Evolutionary conservation across 2,113 vertebrate species (phyloP).

Genomic region (Anas platyrhynchos): DNA sequence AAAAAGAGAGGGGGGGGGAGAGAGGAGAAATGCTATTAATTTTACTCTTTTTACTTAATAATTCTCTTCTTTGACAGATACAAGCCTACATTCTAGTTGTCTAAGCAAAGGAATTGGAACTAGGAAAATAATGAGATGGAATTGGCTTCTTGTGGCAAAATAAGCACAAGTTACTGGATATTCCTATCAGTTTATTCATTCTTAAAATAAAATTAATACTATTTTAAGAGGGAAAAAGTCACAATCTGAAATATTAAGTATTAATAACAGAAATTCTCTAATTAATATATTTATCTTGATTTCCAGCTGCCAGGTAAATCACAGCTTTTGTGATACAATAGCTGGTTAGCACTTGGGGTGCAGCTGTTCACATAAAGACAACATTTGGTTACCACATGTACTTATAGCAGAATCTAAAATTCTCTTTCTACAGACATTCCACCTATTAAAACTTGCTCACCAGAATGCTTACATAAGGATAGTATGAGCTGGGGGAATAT

Average conservation of each 20-base stretch:
- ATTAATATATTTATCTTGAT: neutral
- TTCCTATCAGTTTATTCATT: neutral
- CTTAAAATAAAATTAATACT: neutral
- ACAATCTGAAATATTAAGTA: neutral
- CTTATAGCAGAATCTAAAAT: neutral
- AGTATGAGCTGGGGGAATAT: neutral
- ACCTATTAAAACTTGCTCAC: neutral
- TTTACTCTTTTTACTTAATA: neutral
- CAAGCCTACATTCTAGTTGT: neutral
- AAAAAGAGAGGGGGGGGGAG: neutral
- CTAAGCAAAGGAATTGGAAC: slow-evolving; percentile 6
- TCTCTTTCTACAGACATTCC: neutral
- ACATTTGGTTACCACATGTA: neutral
- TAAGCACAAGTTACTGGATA: neutral
- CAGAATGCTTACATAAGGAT: neutral
- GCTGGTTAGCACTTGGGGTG: neutral
- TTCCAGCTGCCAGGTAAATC: neutral
- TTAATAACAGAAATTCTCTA: neutral
- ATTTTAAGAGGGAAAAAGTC: neutral
- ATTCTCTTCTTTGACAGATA: neutral
- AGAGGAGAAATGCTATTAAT: neutral
- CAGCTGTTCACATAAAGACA: neutral
- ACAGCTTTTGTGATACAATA: neutral
- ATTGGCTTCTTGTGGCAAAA: neutral
- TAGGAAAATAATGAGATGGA: neutral